Evolutionary conservation across 2,113 vertebrate species (phyloP), one percentile per base, ranked within the genome.

Genomic region (Phalacrocorax aristotelis): DNA sequence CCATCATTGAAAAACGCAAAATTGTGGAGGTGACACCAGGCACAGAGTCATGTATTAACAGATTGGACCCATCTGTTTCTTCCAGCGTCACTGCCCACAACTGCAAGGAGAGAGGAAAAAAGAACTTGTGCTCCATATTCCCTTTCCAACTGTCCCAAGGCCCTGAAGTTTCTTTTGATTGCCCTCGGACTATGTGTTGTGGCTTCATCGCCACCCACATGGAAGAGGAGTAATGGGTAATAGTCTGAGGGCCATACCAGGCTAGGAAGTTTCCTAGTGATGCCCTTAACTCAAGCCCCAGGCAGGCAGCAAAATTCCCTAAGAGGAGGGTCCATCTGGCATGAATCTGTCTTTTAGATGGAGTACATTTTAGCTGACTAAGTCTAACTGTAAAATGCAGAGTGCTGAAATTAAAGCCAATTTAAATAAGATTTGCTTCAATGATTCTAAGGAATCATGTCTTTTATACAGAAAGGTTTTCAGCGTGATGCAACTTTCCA

Each of bases 391-490:
- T 62, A 91, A 90, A 90, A 89, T 42, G 32, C 81, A 90, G 76
- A 90, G 62, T 82, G 60, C 18, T 89, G 38, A 58, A 95, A 66
- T 94, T 91, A 68, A 93, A 75, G 42, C 46, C 78, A 93, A 87
- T 91, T 91, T 88, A 94, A 94, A 83, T 94, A 72, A 80, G 29
- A 77, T 91, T 91, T 94, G 54, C 87, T 94, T 95, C 93, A 88
- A 8, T 80, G 54, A 95, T 52, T 94, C 80, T 71, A 78, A 93
- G 55, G 44, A 74, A 95, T 79, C 30, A 82, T 1, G 0, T 93
- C 18, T 71, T 93, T 95, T 87, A 74, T 86, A 80, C 27, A 91
- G 76, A 81, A 93, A 78, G 30, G 13, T 84, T 95, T 95, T 66
- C 65, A 95, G 57, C 10, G 38, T 26, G 66, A 89, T 69, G 34